Evolutionary conservation across 2,113 vertebrate genomes (phyloP).

Genomic region (Corythoichthys intestinalis): DNA sequence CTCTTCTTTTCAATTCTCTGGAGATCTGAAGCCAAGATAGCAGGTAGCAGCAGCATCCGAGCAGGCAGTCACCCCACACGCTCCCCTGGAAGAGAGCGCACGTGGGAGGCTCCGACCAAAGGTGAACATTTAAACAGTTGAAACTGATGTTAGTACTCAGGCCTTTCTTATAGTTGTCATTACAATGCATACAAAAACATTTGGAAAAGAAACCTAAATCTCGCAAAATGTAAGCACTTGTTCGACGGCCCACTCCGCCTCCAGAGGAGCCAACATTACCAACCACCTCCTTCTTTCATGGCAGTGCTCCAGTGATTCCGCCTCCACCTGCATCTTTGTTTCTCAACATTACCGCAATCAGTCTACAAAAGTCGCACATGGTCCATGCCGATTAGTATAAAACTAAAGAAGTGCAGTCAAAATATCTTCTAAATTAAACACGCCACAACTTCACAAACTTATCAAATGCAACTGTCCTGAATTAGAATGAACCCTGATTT

Average conservation of each 20-base stretch:
- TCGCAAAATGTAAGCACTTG: constrained; percentile 29
- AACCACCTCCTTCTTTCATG: constrained; percentile 55
- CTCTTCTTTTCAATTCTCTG: constrained; percentile 70
- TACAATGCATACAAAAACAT: too few relatives aligned
- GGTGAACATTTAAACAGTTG: constrained; percentile 36
- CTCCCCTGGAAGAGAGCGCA: constrained; percentile 54
- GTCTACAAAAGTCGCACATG: neutral
- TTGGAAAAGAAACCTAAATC: constrained; percentile 12
- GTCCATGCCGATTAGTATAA: neutral
- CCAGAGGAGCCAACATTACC: constrained; percentile 52
- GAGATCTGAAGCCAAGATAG: constrained; percentile 74
- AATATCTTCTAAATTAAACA: too few relatives aligned
- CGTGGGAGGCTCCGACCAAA: constrained; percentile 45
- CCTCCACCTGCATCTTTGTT: constrained; percentile 43
- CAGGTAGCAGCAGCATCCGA: constrained; percentile 70
- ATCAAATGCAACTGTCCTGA: too few relatives aligned
- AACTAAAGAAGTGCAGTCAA: too few relatives aligned
- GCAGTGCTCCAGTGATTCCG: constrained; percentile 49
- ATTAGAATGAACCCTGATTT: too few relatives aligned
- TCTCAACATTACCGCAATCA: constrained; percentile 23
- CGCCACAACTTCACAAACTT: too few relatives aligned
- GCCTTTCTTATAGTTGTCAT: too few relatives aligned
- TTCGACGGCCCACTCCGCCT: constrained; percentile 59
- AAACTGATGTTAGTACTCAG: too few relatives aligned
- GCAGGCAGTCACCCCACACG: constrained; percentile 69